Conservation (phyloP, 2,797 vertebrate species). For the Galaxias olidus region DNA sequence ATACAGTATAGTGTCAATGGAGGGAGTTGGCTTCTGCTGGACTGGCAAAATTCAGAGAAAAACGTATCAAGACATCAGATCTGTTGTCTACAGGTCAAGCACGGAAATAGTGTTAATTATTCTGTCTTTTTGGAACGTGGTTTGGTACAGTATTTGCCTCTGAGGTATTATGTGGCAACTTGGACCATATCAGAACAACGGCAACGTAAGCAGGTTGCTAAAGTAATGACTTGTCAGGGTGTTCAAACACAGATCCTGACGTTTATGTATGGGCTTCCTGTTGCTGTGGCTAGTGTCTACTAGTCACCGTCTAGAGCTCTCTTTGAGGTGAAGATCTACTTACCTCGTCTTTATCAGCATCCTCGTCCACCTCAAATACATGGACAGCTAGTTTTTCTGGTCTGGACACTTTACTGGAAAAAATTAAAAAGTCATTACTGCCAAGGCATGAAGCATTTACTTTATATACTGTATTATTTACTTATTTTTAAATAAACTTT, state of each 20-base stretch:
- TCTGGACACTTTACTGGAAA: constrained; percentile 86
- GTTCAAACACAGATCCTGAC: too few relatives aligned
- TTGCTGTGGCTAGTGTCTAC: background rate
- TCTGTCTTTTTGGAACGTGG: background rate
- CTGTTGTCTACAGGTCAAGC: background rate
- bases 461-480: too few relatives aligned
- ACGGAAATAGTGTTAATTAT: background rate
- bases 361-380: constrained; percentile 97
- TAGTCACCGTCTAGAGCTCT: background rate
- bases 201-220: too few relatives aligned
- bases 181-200: background rate
- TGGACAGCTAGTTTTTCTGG: constrained; percentile 93
- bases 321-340: constrained; percentile 39
- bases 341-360: constrained; percentile 98
- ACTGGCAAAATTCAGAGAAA: background rate
- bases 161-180: background rate
- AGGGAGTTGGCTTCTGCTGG: background rate
- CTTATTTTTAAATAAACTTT: too few relatives aligned
- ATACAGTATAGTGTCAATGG: constrained; percentile 5
- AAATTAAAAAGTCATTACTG: background rate
- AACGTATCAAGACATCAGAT: background rate
- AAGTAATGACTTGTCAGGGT: too few relatives aligned
- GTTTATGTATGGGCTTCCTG: background rate
- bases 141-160: background rate
- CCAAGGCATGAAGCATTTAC: background rate